Percentiles rank a stretch among this genome's conserved stretches.
These are phyloP conservation scores for Diplosoma virens DNA, from an alignment of 23 tunicate species.

Conservation along the genomic window DNA sequence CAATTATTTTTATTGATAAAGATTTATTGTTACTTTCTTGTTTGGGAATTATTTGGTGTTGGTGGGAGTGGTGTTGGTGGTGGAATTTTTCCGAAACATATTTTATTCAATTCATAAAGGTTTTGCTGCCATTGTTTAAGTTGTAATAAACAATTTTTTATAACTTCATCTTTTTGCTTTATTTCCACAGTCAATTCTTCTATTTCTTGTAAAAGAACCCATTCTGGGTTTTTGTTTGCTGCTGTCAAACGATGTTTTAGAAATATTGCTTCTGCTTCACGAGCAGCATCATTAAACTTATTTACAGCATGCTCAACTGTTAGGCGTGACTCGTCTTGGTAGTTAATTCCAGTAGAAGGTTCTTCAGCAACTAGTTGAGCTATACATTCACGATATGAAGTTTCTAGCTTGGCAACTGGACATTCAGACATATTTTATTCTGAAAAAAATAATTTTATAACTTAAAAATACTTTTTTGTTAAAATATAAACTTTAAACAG, in stretches of 20 bases:
- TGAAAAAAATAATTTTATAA: too few species aligned
- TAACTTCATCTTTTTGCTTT: slow-evolving; percentile 34
- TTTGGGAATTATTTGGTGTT: too few species aligned
- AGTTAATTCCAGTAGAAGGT: slow-evolving; percentile 14
- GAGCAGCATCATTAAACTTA: slow-evolving; percentile 53
- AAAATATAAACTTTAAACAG: too few species aligned
- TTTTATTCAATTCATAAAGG: not conserved
- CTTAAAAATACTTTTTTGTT: too few species aligned
- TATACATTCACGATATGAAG: slow-evolving; percentile 49
- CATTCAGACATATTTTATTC: too few species aligned
- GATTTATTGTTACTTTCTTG: too few species aligned
- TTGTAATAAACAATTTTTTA: slow-evolving; percentile 21
- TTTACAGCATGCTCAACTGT: slow-evolving; percentile 47
- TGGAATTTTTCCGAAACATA: not conserved
- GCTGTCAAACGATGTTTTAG: slow-evolving; percentile 37
- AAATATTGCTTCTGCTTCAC: slow-evolving; percentile 62
- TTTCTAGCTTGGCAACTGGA: slow-evolving; percentile 47
- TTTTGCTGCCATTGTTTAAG: slow-evolving; percentile 46
- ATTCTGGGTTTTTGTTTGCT: slow-evolving; percentile 52
- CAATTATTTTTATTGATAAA: too few species aligned
- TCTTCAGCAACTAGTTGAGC: slow-evolving; percentile 40
- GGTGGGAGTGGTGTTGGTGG: not conserved
- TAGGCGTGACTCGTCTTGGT: slow-evolving; percentile 47
- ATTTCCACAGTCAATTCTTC: slow-evolving; percentile 57
- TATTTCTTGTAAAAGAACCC: slow-evolving; percentile 41